These are phyloP conservation scores for Lemur catta DNA, from an alignment of 2,797 vertebrate species.

Conservation along the genomic window DNA sequence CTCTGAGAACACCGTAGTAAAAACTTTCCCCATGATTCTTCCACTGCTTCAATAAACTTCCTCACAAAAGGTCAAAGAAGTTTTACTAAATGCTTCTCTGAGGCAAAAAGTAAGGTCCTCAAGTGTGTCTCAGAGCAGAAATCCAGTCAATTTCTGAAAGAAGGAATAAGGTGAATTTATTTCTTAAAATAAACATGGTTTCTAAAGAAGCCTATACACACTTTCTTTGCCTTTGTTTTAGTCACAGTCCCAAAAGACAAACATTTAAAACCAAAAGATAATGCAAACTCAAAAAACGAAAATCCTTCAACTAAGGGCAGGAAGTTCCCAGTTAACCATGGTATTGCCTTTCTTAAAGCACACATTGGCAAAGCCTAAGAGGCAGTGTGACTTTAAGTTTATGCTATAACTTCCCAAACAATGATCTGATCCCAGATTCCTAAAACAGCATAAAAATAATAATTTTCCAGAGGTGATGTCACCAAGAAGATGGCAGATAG, in stretches of 20 bases:
- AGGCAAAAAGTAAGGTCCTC: not conserved
- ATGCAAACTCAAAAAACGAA: not conserved
- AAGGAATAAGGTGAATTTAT: not conserved
- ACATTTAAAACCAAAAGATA: not conserved
- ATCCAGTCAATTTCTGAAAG: not conserved
- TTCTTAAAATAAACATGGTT: not conserved
- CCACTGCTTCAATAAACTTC: not conserved
- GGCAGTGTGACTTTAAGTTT: not conserved
- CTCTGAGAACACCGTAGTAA: not conserved
- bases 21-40: not conserved
- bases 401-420: not conserved
- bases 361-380: not conserved
- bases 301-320: not conserved
- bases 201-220: not conserved
- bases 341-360: not conserved
- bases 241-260: not conserved
- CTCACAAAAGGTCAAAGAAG: not conserved
- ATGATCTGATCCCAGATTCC: not conserved
- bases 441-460: not conserved
- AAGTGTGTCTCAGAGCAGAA: not conserved
- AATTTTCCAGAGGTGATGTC: not conserved
- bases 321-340: not conserved
- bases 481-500: not conserved
- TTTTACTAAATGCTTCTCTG: not conserved
- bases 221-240: not conserved